These are phyloP conservation scores for Lineus longissimus DNA, from an alignment of 1,140 invertebrate genomes.

Conservation along the genomic window DNA sequence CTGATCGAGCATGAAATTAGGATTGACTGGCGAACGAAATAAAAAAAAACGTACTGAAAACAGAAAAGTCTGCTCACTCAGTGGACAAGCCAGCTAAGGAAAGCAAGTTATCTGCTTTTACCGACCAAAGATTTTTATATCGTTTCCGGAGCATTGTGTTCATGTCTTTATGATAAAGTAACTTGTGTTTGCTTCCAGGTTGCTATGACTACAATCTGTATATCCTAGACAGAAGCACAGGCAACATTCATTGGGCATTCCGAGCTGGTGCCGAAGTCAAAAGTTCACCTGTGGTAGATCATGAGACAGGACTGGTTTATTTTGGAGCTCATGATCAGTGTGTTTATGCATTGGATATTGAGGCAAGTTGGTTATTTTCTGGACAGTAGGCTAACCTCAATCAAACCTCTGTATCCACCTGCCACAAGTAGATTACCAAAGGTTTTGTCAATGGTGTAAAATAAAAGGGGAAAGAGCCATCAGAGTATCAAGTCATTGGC, in stretches of 20 bases:
- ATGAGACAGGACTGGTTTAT: conserved; percentile 54
- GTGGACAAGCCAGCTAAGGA: no score
- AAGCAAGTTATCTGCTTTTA: background rate
- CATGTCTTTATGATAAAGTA: no score
- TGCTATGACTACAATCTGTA: conserved; percentile 67
- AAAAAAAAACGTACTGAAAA: no score
- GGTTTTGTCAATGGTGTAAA: background rate
- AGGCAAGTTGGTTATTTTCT: conserved; percentile 51
- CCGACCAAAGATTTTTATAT: background rate
- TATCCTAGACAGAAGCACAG: conserved; percentile 59
- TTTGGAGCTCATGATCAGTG: conserved; percentile 68
- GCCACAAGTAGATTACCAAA: background rate
- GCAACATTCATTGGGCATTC: conserved; percentile 62
- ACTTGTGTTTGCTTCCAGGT: conserved; percentile 54
- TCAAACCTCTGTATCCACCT: background rate
- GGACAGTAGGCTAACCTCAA: background rate
- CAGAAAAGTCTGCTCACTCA: no score
- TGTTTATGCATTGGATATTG: conserved; percentile 60
- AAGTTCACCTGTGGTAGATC: conserved; percentile 59
- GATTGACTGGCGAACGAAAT: no score
- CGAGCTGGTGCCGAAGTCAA: conserved; percentile 64
- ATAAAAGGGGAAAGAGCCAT: background rate
- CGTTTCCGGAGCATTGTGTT: background rate
- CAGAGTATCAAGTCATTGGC: background rate
- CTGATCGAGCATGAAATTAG: no score